Evolutionary conservation across 2,113 vertebrate species (phyloP), one percentile per base, ranked within the genome.

Genomic region (Manacus vitellinus): DNA sequence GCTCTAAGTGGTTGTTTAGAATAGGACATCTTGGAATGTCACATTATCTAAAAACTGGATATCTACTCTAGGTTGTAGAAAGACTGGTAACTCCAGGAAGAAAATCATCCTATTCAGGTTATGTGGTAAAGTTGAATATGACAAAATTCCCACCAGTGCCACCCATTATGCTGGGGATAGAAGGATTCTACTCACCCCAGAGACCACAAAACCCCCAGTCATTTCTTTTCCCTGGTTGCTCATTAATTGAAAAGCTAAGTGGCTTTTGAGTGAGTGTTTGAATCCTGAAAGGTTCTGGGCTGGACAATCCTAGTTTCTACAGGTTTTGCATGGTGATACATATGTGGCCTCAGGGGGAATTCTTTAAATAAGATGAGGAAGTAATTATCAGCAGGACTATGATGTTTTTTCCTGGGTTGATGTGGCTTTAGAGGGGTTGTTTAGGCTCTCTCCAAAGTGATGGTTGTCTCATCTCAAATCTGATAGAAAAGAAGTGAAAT

Each of bases 171-270:
- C 23, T 88, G 13, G 3, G 46, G 8, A 62, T 5, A 84, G 41
- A 52, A 80, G 49, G 18, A 59, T 4, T 49, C 27, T 73, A 31
- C n/a, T 66, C 8, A 41, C 2, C 1, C 2, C 28, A 85, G 21
- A 62, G 22, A 76, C 55, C 4, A 62, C 55, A 41, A 59, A 12
- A 16, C 0, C 2, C 1, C 8, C 9, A 52, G 28, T 35, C 2
- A 24, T 28, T 72, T 75, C 3, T 89, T 82, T 85, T 68, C 17
- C 7, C 14, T 79, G 30, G 2, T 62, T 27, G 31, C 4, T 87
- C 6, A 7, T 51, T 63, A 52, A 59, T 75, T 30, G 35, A 82
- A 94, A 94, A 89, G 8, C 10, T 5, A 2, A 77, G 15, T 23
- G 20, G 3, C 12, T 76, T 89, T 27, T 35, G 54, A 77, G 54